Base-by-base conservation (phyloP, 2,888 invertebrate species). In the Drosophila diplacantha region DNA sequence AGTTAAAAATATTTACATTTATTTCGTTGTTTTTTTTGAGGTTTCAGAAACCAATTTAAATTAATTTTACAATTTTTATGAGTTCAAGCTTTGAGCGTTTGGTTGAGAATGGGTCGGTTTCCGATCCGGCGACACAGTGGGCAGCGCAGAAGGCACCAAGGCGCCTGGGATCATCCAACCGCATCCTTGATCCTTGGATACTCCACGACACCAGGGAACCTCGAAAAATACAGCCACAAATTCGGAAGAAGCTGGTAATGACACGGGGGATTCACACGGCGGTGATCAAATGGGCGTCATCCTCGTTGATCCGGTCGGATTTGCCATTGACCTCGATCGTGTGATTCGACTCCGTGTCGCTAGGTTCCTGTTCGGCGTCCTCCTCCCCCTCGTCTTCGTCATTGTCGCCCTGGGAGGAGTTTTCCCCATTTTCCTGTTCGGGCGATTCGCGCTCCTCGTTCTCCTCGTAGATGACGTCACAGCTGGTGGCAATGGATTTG, bases 381-480 rank as follows among this genome's bases (percentile, higher is more conserved):
- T 59, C 72, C 24, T 74, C 73, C 29, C 62, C 73, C 11, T 24
- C 54, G 1, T 24, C 54, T 0, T 58, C 64, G 3, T 63, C 71
- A 7, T 63, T 63, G 5, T 70, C 63, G 20, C 67, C 68, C 5
- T 68, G 53, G 3, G 71, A 69, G 20, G 69, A 59, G 26, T 54
- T 57, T 1, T 65, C 69, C 5, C 73, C 58, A 12, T 67, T 62
- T 22, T 57, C 67, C 6, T 71, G 69, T 12, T 77, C 78, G 11
- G 87, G 85, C 7, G 86, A 83, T 12, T 85, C 85, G 7, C 86
- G 85, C 62, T 86, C 87, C 65, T 87, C 86, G 70, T 87, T 86
- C 64, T 88, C 88, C 71, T 88, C 88, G 66, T 88, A 88, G 68
- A 88, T 88, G 58, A 88, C 88, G 81, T 88, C 88, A 81, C 88